Base-by-base conservation (phyloP, 2,888 invertebrate species). In the Meandrusa payeni region DNA sequence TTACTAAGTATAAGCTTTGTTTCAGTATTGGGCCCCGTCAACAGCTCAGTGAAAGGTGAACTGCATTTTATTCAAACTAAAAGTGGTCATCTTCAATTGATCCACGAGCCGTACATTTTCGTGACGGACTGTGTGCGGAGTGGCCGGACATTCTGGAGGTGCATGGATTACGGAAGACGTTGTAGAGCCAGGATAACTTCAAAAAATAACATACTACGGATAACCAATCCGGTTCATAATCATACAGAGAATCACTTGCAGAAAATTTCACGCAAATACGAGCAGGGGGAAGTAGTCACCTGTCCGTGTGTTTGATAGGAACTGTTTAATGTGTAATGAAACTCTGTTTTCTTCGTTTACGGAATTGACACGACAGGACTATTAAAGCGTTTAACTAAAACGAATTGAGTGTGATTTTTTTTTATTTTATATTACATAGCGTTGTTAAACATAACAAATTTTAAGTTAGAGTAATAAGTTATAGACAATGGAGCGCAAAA, bases 141-240 rank as follows among this genome's bases (percentile, higher is more conserved):
- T 54, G 88, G 87, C 4, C 68, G 87, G 31, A 88, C 88, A 2
- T 86, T 88, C 54, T 88, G 88, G 88, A 66, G 86, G 29, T 88
- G 88, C 54, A 83, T 86, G 82, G 87, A 87, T 48, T 87, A 87
- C 47, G 81, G 85, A 9, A 85, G 79, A 54, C 72, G 85, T 28
- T 87, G 87, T 58, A 75, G 87, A n/a, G 87, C 87, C 5, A 69
- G 87, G 46, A 87, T 87, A 45, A 87, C 87, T 1, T 87, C 87
- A 5, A 87, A 87, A 61, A 81, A 86, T 55, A 87, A 87, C 54
- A 59, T 83, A 4, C 54, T 87, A 22, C 69, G 73, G 47, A 75
- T 87, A 48, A 87, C 87, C n/a, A 87, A 87, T 46, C 77, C 85
- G 1, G 69, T 86, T 10, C 87, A 87, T 48, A 87, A 87, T 49